phyloP scores from a whole-genome alignment of 2,797 vertebrate species.

The Fistularia commersonii region DNA sequence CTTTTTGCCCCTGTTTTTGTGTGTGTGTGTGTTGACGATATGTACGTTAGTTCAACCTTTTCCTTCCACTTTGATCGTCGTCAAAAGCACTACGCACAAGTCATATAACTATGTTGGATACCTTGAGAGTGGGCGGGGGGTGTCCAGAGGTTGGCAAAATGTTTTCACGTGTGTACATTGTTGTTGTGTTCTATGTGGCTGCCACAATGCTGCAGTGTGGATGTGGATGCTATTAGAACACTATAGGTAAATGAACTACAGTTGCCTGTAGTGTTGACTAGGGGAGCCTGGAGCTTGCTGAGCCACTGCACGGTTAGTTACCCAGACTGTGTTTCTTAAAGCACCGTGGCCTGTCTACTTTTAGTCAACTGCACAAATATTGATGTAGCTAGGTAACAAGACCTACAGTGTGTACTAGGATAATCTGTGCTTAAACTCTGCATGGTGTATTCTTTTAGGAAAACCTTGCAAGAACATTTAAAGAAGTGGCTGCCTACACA shows the following conservation, averaged over 20 bases:
- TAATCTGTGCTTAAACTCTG: slow-evolving; percentile 16
- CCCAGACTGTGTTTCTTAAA: slow-evolving; percentile 27
- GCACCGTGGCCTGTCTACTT: slow-evolving; percentile 24
- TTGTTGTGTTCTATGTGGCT: slow-evolving; percentile 38
- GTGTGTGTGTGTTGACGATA: slow-evolving; percentile 4
- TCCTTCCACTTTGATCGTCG: slow-evolving; percentile 13
- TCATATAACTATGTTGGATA: slow-evolving; percentile 9
- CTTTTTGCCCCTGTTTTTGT: too few relatives aligned
- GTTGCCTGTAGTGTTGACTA: slow-evolving; percentile 31
- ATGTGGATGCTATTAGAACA: slow-evolving; percentile 32
- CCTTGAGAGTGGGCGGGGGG: background rate
- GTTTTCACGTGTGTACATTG: slow-evolving; percentile 40
- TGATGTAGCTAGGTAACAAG: slow-evolving; percentile 49
- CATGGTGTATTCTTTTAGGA: background rate
- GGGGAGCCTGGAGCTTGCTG: slow-evolving; percentile 25
- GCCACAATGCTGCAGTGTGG: slow-evolving; percentile 28
- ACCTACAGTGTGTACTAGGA: slow-evolving; percentile 2
- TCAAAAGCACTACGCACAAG: slow-evolving; percentile 8
- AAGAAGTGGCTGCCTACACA: background rate
- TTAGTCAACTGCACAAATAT: slow-evolving; percentile 38
- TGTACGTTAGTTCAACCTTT: background rate
- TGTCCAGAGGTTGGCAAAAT: slow-evolving; percentile 30
- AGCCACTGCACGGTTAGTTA: slow-evolving; percentile 31
- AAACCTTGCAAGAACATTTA: background rate
- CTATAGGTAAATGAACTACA: slow-evolving; percentile 39